These are phyloP conservation scores for Aporophyla lueneburgensis DNA, from an alignment of 2,888 invertebrate genomes.

Conservation along the genomic window DNA sequence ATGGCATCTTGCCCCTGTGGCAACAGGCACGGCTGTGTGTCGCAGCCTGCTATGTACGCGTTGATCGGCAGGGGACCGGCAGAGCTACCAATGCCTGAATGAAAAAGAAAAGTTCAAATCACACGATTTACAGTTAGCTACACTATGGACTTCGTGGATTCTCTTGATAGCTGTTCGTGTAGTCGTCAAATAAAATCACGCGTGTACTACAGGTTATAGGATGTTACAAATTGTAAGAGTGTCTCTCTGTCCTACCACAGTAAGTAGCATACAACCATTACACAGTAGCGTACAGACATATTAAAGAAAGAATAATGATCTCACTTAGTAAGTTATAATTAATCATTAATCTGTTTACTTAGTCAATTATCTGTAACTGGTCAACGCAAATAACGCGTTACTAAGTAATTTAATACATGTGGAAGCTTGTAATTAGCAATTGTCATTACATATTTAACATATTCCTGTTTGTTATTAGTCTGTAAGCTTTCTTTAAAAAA, in stretches of 20 bases:
- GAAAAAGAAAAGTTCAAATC: neutral
- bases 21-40: slow-evolving; percentile 71
- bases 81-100: slow-evolving; percentile 51
- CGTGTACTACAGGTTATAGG: neutral
- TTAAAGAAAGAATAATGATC: too few relatives aligned
- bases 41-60: slow-evolving; percentile 71
- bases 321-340: too few relatives aligned
- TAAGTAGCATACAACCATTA: neutral
- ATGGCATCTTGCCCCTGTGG: slow-evolving; percentile 70
- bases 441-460: too few relatives aligned
- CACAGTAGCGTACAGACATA: neutral
- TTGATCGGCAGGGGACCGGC: slow-evolving; percentile 69
- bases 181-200: neutral
- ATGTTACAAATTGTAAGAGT: neutral
- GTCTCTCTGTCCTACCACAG: too few relatives aligned
- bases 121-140: neutral
- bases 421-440: too few relatives aligned
- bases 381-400: too few relatives aligned
- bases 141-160: too few relatives aligned
- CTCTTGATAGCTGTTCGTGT: too few relatives aligned
- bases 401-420: too few relatives aligned
- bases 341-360: neutral
- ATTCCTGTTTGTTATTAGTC: too few relatives aligned
- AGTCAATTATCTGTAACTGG: neutral
- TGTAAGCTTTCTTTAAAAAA: too few relatives aligned